Conservation (phyloP, 2,888 invertebrate species). For the Sesia apiformis region DNA sequence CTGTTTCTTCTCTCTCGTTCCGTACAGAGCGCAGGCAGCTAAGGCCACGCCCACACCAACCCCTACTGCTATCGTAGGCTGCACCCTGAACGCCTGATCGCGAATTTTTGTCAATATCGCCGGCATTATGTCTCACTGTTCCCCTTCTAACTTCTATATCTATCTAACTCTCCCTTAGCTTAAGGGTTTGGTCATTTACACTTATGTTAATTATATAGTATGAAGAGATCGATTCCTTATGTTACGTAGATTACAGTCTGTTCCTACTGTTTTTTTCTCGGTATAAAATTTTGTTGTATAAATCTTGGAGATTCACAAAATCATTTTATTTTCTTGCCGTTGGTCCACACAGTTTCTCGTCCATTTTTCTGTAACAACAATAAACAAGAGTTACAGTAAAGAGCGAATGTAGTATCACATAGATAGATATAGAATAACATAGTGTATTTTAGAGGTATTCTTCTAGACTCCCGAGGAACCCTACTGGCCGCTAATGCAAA, state of each 20-base stretch:
- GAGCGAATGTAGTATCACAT: too few relatives aligned
- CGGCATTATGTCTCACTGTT: conserved; percentile 38
- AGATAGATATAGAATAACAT: too few relatives aligned
- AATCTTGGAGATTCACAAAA: background rate
- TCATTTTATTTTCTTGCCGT: conserved; percentile 3
- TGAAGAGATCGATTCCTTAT: conserved; percentile 19
- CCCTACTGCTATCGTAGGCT: conserved; percentile 55
- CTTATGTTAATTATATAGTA: conserved; percentile 11
- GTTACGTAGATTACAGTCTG: conserved; percentile 14
- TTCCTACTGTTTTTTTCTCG: conserved; percentile 9
- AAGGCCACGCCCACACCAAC: conserved; percentile 62
- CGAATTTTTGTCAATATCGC: conserved; percentile 63
- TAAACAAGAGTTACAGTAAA: background rate
- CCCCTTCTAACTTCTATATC: background rate
- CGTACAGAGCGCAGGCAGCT: conserved; percentile 57
- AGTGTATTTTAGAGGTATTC: too few relatives aligned
- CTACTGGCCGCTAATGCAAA: too few relatives aligned
- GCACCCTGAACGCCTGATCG: conserved; percentile 57
- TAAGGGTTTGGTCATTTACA: conserved; percentile 9
- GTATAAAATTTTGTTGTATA: conserved; percentile 3
- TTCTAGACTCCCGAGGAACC: too few relatives aligned
- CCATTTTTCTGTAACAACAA: conserved; percentile 54
- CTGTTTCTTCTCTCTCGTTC: conserved; percentile 53
- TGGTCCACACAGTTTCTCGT: conserved; percentile 19
- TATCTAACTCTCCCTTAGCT: background rate